A percentile compares a stretch with the other conserved stretches of the same genome.
Evolutionary conservation across 2,113 vertebrate genomes (phyloP).

Genomic region (Silurus meridionalis): DNA sequence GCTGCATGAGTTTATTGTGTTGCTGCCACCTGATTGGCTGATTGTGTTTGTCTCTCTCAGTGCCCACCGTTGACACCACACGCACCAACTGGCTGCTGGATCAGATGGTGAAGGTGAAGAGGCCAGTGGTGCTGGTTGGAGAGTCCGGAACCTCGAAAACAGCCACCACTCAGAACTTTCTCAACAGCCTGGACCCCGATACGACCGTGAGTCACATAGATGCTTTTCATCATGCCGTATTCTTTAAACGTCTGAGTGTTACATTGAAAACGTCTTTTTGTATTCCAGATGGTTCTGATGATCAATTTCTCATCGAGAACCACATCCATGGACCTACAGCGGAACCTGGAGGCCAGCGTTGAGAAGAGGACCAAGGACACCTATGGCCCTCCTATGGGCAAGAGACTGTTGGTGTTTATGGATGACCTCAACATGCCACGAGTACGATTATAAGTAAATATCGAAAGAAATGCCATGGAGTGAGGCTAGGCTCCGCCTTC

Average conservation of each 20-base stretch:
- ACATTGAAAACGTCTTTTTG: background rate
- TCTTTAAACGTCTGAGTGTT: background rate
- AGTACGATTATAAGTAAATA: constrained; percentile 66
- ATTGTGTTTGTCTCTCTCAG: constrained; percentile 63
- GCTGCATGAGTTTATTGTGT: background rate
- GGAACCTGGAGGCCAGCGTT: constrained; percentile 89
- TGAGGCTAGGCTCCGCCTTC: no score
- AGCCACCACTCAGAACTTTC: constrained; percentile 89
- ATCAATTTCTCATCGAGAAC: constrained; percentile 95
- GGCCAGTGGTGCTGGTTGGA: constrained; percentile 87
- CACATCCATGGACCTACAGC: constrained; percentile 92
- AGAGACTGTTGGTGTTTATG: constrained; percentile 89
- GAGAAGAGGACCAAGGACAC: constrained; percentile 91
- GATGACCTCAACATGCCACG: constrained; percentile 98
- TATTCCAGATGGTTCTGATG: constrained; percentile 77
- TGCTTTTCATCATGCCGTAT: no score
- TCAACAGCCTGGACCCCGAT: constrained; percentile 79
- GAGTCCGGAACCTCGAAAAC: constrained; percentile 97
- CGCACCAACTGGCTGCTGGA: constrained; percentile 85
- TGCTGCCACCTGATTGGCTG: background rate
- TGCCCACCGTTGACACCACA: constrained; percentile 91
- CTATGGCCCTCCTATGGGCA: constrained; percentile 89
- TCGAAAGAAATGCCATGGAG: background rate
- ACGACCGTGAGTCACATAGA: constrained; percentile 67
- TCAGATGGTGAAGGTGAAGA: constrained; percentile 88